Evolutionary conservation across 2,113 vertebrate species (phyloP).

Genomic region (Planiliza haematocheilus): DNA sequence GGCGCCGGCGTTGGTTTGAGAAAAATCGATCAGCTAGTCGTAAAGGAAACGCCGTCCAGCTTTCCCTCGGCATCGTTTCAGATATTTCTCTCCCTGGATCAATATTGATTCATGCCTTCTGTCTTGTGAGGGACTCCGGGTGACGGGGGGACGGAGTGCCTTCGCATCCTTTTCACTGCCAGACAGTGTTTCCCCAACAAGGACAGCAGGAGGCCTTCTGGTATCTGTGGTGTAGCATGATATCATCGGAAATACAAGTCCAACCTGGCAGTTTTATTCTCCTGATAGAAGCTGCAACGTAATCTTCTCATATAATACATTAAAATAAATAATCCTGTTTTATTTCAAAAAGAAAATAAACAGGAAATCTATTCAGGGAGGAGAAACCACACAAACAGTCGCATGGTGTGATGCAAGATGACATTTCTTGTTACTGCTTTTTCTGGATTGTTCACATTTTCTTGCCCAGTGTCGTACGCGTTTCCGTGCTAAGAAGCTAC

Average conservation of each 20-base stretch:
- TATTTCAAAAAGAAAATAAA: too few relatives aligned
- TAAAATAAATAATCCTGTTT: too few relatives aligned
- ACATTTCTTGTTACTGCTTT: too few relatives aligned
- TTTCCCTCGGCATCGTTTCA: neutral
- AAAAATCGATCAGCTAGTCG: neutral
- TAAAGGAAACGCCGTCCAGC: neutral
- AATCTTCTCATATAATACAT: too few relatives aligned
- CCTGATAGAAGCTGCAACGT: too few relatives aligned
- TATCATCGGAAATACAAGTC: conserved; percentile 22
- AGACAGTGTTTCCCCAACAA: conserved; percentile 61
- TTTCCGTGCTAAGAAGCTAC: neutral
- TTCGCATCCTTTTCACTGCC: conserved; percentile 50
- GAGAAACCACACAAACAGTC: too few relatives aligned
- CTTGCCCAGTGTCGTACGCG: neutral
- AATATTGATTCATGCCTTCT: conserved; percentile 67
- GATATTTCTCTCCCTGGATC: conserved; percentile 17
- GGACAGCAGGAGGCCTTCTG: conserved; percentile 57
- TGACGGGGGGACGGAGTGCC: conserved; percentile 29
- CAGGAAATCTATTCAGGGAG: too few relatives aligned
- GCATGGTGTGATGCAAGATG: too few relatives aligned
- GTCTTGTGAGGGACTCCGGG: conserved; percentile 31
- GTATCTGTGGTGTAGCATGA: conserved; percentile 11
- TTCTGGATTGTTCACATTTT: neutral
- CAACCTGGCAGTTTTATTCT: too few relatives aligned
- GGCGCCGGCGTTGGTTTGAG: too few relatives aligned